Evolutionary conservation across 1,140 invertebrate genomes (phyloP).

Genomic region (Halesus radiatus): DNA sequence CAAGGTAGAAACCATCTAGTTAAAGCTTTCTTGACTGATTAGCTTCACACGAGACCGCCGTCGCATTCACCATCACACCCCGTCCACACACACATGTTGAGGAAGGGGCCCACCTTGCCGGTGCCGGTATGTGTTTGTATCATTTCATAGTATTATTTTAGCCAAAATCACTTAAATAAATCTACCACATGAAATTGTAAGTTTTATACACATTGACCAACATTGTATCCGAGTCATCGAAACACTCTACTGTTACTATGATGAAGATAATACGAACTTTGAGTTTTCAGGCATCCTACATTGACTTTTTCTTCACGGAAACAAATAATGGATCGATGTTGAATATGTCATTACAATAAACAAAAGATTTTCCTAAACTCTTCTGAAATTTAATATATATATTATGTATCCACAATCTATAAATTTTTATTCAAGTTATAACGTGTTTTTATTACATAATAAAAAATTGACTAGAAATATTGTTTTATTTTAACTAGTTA

Average conservation of each 20-base stretch:
- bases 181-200: slow-evolving; percentile 1
- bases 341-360: neutral
- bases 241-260: neutral
- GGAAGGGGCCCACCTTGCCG: neutral
- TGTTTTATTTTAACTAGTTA: slow-evolving; percentile 54
- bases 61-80: too few species aligned
- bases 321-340: neutral
- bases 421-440: slow-evolving; percentile 54
- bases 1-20: slow-evolving; percentile 53
- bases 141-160: neutral
- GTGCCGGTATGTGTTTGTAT: neutral
- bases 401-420: slow-evolving; percentile 52
- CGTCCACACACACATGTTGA: neutral
- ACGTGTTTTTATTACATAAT: slow-evolving; percentile 52
- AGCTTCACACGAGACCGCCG: slow-evolving; percentile 29
- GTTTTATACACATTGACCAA: neutral
- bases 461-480: slow-evolving; percentile 57
- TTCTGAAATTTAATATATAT: slow-evolving; percentile 42
- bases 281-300: too few species aligned
- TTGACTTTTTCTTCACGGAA: neutral
- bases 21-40: slow-evolving; percentile 55
- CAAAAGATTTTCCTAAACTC: slow-evolving; percentile 24
- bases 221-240: too few species aligned
- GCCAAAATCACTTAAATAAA: slow-evolving; percentile 2
- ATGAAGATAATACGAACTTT: too few species aligned